Percentiles rank a stretch among this genome's conserved stretches.
phyloP scores from a whole-genome alignment of 2,113 vertebrate genomes.

The Lepisosteus oculatus region DNA sequence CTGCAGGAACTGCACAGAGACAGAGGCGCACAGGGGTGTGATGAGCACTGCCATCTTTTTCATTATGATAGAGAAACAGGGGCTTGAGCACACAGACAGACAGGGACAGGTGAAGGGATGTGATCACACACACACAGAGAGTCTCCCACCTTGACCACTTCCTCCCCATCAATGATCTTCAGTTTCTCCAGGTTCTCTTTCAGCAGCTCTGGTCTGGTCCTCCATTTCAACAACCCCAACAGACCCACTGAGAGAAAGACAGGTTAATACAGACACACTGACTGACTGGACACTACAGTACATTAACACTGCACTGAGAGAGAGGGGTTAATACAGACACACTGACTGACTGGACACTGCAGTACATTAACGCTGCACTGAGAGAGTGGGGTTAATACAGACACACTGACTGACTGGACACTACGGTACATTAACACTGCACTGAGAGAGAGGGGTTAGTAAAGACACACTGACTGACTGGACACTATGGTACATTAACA shows the following conservation, averaged over 20 bases:
- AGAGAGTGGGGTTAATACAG: constrained; percentile 6
- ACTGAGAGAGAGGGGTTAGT: constrained; percentile 57
- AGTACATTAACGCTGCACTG: neutral
- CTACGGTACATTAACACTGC: neutral
- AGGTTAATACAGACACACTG: neutral
- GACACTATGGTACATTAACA: neutral
- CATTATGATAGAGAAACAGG: constrained; percentile 1
- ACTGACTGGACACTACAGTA: neutral
- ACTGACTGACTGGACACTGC: neutral
- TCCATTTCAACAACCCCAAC: constrained; percentile 92
- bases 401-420: neutral
- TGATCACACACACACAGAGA: neutral
- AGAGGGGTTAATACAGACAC: constrained; percentile 3
- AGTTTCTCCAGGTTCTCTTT: constrained; percentile 89
- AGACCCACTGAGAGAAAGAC: constrained; percentile 74
- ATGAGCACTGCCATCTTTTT: neutral
- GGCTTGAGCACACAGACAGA: neutral
- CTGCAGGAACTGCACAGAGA: constrained; percentile 80
- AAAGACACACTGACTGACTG: neutral
- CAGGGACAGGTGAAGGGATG: neutral
- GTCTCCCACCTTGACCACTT: constrained; percentile 88
- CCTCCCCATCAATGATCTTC: constrained; percentile 95
- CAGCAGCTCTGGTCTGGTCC: constrained; percentile 85
- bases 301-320: neutral
- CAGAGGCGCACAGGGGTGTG: neutral